Base-by-base conservation (phyloP, 2,888 invertebrate genomes). In the Tortricodes alternella region DNA sequence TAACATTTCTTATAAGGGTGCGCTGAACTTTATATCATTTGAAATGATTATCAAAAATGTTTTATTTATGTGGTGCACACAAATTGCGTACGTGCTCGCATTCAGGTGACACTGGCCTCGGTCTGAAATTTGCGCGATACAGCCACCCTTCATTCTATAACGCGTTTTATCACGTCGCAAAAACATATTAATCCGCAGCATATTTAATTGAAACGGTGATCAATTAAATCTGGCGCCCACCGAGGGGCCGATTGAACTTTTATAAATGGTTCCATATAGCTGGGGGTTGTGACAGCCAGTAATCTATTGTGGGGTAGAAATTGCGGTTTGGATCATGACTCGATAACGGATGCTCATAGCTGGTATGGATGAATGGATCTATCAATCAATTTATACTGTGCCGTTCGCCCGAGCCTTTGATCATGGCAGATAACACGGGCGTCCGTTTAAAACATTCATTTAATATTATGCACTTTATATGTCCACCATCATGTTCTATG, bases 191-290 rank as follows among this genome's bases (percentile, higher is more conserved):
- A 23, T 18, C 44, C 32, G 18, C 29, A 29, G 16, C 16, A 16
- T 32, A 46, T 48, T 27, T 49, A 11, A 46, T 48, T 53, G 37
- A 37, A 21, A 18, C 18, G 37, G 29, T 9, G 9, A 59, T 61
- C 8, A 60, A 53, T 63, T 53, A 29, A 29, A 15, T 64, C 19
- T 70, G 67, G 63, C 65, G 59, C 66, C 66, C 67, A 63, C 64
- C 66, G 29, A 62, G 67, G 60, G 60, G 16, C 57, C 27, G 23
- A 34, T 48, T 46, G 39, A 38, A 43, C 24, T 34, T 44, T 29
- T 18, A 48, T 55, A 48, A 44, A 52, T 50, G 23, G 32, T 19
- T 15, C 24, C 16, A 15, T 15, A 32, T n/a, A 46, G 34, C 34
- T 21, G 21, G 19, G 3, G 29, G 8, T 6, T 16, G 16, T 27